Percentiles rank a stretch among this genome's conserved stretches.
These are phyloP conservation scores for Alethe castanea DNA, from an alignment of 2,113 vertebrate genomes.

Conservation along the genomic window DNA sequence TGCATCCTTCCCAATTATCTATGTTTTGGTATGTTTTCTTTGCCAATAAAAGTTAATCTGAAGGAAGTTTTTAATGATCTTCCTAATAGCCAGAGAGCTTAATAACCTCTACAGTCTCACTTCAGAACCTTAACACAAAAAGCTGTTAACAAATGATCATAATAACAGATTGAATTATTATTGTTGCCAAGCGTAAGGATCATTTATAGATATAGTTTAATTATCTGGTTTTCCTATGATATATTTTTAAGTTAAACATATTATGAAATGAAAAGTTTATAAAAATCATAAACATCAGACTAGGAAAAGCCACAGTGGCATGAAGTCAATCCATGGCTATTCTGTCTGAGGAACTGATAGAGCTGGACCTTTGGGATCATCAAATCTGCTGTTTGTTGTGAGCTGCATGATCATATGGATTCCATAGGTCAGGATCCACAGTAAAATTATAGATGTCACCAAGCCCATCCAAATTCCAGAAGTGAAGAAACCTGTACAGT, in stretches of 20 bases:
- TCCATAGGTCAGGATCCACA: constrained; percentile 57
- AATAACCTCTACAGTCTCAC: background rate
- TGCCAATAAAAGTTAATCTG: background rate
- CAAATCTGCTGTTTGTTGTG: constrained; percentile 57
- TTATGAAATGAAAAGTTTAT: background rate
- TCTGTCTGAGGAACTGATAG: constrained; percentile 65
- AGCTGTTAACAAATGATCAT: background rate
- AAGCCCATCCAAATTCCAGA: constrained; percentile 66
- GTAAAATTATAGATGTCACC: constrained; percentile 49
- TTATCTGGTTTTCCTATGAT: background rate
- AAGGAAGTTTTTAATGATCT: background rate
- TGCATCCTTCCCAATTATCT: background rate
- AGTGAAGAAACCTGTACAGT: constrained; percentile 63
- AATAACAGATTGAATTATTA: background rate
- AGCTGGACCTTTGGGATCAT: constrained; percentile 55
- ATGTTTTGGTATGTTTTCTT: background rate
- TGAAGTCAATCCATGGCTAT: background rate
- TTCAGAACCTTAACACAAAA: background rate
- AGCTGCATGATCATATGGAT: constrained; percentile 64
- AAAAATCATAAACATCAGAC: background rate
- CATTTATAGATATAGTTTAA: background rate
- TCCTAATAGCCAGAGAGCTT: background rate
- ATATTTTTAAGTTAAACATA: background rate
- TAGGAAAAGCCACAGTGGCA: background rate
- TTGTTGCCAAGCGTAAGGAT: background rate